These are phyloP conservation scores for Callionymus lyra DNA, from an alignment of 2,113 vertebrate species.

Conservation along the genomic window DNA sequence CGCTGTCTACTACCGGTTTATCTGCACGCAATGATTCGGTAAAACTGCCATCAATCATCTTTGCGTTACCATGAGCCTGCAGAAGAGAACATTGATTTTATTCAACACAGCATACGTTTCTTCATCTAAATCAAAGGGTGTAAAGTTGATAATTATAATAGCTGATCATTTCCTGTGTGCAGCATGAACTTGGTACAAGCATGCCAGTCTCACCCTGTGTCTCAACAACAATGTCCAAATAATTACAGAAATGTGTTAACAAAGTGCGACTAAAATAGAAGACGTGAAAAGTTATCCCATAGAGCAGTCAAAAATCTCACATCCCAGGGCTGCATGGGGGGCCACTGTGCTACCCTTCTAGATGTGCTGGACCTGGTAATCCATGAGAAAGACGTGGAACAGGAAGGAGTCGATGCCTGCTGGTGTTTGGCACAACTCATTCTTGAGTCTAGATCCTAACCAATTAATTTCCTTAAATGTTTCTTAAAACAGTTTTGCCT, in stretches of 20 bases:
- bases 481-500: not conserved
- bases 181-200: too few species aligned
- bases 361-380: slow-evolving; percentile 13
- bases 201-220: too few species aligned
- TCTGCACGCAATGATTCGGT: slow-evolving; percentile 10
- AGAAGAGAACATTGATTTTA: slow-evolving; percentile 2
- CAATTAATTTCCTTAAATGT: not conserved
- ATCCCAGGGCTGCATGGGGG: slow-evolving; percentile 37
- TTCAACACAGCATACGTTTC: too few species aligned
- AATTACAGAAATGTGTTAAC: not conserved
- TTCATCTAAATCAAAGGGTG: too few species aligned
- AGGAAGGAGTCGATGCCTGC: slow-evolving; percentile 27
- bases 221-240: too few species aligned
- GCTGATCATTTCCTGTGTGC: too few species aligned
- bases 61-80: slow-evolving; percentile 22
- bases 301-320: slow-evolving; percentile 43
- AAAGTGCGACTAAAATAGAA: not conserved
- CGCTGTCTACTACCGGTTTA: not conserved
- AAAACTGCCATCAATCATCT: slow-evolving; percentile 38
- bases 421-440: slow-evolving; percentile 12
- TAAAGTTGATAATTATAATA: too few species aligned
- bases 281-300: not conserved
- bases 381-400: slow-evolving; percentile 14
- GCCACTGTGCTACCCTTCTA: slow-evolving; percentile 42
- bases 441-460: too few species aligned